These are phyloP conservation scores for Trilocha varians DNA, from an alignment of 2,888 invertebrate species.

Conservation along the genomic window DNA sequence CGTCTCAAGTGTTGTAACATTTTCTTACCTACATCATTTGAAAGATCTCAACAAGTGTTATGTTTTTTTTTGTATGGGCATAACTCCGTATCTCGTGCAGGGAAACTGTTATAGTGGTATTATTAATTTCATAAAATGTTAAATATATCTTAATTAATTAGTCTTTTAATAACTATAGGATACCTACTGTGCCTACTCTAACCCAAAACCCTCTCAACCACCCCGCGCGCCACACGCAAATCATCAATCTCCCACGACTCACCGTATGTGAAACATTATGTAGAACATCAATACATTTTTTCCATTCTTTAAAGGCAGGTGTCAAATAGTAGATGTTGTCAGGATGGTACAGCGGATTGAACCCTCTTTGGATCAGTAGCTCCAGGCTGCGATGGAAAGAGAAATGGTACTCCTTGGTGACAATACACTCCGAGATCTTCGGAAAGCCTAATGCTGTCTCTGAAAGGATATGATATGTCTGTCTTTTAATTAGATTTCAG, in stretches of 20 bases:
- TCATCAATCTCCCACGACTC: too few relatives aligned
- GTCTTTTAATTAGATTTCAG: too few relatives aligned
- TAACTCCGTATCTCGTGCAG: slow-evolving; percentile 7
- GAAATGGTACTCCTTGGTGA: slow-evolving; percentile 36
- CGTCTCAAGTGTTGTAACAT: too few relatives aligned
- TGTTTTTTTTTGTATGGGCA: slow-evolving; percentile 7
- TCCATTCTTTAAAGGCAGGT: slow-evolving; percentile 25
- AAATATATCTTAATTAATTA: slow-evolving; percentile 6
- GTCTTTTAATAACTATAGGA: too few relatives aligned
- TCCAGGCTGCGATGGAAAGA: slow-evolving; percentile 35
- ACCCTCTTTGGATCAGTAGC: slow-evolving; percentile 28
- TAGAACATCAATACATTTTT: slow-evolving; percentile 25
- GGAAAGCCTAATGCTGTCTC: slow-evolving; percentile 46
- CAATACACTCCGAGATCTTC: slow-evolving; percentile 30
- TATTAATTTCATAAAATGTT: slow-evolving; percentile 6
- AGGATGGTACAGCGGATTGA: slow-evolving; percentile 34
- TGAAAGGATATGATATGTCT: slow-evolving; percentile 14
- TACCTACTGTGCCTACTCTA: too few relatives aligned
- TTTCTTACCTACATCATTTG: too few relatives aligned
- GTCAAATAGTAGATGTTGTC: slow-evolving; percentile 37
- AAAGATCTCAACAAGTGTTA: too few relatives aligned
- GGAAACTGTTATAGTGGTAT: slow-evolving; percentile 7
- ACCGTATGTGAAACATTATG: slow-evolving; percentile 43
- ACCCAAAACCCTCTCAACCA: too few relatives aligned
- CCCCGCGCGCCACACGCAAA: too few relatives aligned